Conservation (phyloP, 2,797 vertebrate genomes). For the Platyrinchus mystaceus region DNA sequence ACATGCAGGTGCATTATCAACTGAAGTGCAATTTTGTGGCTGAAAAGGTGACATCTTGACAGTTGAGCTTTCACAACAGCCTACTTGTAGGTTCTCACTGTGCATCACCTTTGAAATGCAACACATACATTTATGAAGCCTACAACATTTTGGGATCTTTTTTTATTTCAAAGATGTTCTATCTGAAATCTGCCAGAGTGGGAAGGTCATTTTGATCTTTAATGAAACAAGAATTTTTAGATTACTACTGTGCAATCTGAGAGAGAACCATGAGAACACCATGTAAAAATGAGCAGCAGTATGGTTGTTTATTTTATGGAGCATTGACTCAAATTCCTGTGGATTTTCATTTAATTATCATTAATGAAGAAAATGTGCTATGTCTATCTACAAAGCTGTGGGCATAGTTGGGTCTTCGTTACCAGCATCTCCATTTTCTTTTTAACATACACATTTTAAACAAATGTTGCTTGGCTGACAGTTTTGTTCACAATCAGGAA, state of each 20-base stretch:
- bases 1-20: neutral
- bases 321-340: neutral
- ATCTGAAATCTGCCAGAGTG: neutral
- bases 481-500: conserved; percentile 5
- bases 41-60: neutral
- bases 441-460: neutral
- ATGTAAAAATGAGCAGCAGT: neutral
- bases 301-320: neutral
- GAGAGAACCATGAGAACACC: neutral
- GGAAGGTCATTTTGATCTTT: neutral
- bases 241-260: neutral
- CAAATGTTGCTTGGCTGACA: neutral
- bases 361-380: neutral
- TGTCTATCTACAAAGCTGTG: neutral
- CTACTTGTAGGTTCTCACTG: neutral
- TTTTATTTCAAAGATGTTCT: neutral
- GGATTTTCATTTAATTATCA: neutral
- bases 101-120: neutral
- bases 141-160: neutral
- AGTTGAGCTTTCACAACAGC: neutral
- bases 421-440: neutral
- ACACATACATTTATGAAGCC: neutral
- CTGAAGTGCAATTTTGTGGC: neutral
- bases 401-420: neutral
- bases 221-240: neutral